phyloP scores from a whole-genome alignment of 2,888 invertebrate species.

The Cylindroiulus punctatus region DNA sequence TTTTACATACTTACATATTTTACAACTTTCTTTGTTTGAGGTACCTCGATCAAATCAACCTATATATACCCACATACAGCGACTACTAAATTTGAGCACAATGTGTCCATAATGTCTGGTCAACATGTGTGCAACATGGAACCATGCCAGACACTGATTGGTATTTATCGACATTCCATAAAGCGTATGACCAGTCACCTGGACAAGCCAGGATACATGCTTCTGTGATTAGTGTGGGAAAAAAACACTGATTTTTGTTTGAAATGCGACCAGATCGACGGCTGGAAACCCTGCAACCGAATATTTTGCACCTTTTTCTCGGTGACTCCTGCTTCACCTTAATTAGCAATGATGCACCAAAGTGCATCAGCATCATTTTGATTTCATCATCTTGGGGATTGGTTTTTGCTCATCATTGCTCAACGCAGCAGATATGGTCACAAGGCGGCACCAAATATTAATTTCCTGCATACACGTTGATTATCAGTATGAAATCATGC shows the following conservation, averaged over 20 bases:
- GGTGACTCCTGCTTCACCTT: neutral
- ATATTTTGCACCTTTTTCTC: neutral
- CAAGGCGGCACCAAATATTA: neutral
- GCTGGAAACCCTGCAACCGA: neutral
- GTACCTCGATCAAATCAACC: too few species aligned
- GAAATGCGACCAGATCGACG: neutral
- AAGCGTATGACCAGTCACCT: neutral
- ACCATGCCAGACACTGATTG: neutral
- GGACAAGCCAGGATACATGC: neutral
- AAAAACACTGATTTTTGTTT: neutral
- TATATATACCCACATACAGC: too few species aligned
- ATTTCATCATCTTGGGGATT: too few species aligned
- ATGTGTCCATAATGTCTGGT: too few species aligned
- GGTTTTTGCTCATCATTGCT: too few species aligned
- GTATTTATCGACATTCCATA: neutral
- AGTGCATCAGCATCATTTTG: too few species aligned
- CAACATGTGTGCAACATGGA: too few species aligned
- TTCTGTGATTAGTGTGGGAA: slow-evolving; percentile 39
- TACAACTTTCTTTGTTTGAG: too few species aligned
- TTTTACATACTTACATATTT: too few species aligned
- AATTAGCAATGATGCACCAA: neutral
- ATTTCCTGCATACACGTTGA: neutral
- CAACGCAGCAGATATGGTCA: neutral
- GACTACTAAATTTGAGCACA: too few species aligned
- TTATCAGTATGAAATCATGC: neutral